These are phyloP conservation scores for Mamestra configurata DNA, from an alignment of 1,140 invertebrate genomes.

Conservation along the genomic window DNA sequence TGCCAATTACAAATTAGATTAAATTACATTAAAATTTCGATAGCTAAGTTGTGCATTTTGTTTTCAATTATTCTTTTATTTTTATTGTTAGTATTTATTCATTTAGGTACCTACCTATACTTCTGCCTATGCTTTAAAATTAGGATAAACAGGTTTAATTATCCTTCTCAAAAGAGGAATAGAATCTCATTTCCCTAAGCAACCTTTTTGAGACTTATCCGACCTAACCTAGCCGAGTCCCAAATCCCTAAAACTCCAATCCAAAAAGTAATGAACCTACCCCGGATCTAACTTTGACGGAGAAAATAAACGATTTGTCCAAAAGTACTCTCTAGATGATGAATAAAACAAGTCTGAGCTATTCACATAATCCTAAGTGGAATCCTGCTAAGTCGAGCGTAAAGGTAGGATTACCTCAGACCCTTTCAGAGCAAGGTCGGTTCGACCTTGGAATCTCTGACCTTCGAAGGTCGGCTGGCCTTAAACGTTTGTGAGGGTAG, in stretches of 20 bases:
- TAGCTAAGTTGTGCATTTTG: too few species aligned
- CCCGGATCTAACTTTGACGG: not conserved
- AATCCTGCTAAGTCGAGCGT: constrained; percentile 7
- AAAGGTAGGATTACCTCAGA: constrained; percentile 36
- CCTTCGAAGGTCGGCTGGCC: constrained; percentile 40
- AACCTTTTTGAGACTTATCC: too few species aligned
- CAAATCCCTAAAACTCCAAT: not conserved
- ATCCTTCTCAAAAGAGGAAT: too few species aligned
- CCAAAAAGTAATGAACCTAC: not conserved
- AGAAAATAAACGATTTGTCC: not conserved
- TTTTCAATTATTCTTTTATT: too few species aligned
- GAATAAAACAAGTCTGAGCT: not conserved
- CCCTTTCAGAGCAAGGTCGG: constrained; percentile 55
- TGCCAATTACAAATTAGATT: too few species aligned
- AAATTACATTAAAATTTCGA: too few species aligned
- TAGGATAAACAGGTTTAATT: too few species aligned
- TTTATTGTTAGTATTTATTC: too few species aligned
- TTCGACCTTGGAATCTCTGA: constrained; percentile 57
- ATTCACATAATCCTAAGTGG: constrained; percentile 11
- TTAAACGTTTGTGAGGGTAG: constrained; percentile 43
- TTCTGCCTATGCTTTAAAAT: too few species aligned
- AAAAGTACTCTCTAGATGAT: not conserved
- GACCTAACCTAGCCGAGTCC: too few species aligned
- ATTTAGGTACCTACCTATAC: too few species aligned
- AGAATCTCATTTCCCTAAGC: too few species aligned